Evolutionary conservation across 30 jellyfish, hydroid and myxozoan species (phyloP), one percentile per base, ranked within the genome.

Genomic region (Aurelia coerulea): DNA sequence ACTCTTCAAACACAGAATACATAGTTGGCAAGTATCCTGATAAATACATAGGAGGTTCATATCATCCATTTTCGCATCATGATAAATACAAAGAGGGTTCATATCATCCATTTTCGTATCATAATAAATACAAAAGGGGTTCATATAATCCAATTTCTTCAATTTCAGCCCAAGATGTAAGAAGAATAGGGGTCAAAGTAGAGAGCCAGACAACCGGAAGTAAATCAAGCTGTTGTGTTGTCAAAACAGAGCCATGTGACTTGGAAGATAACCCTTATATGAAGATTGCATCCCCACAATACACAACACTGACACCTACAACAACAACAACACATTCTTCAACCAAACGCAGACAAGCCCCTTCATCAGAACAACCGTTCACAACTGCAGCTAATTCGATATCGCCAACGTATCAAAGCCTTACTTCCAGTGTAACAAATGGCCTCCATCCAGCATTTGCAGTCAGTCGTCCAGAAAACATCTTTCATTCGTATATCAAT

Each of bases 171-270:
- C 56, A 46, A 6, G 56, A 46, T 9, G 12, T 9, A 46, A 68
- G 53, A 19, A 19, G 76, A 23, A 41, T 53, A 37, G 67, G 76
- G 15, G 80, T 84, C 53, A 90, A 91, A 54, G 93, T 58, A 32
- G 90, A 72, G 34, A 50, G 33, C 5, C 52, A 68, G 31, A 39
- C 19, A 60, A 49, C 80, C 31, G 84, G 23, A 32, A 31, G 37
- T 79, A 60, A 73, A 80, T 41, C 97, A 54, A 77, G 90, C 74
- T 92, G 98, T 76, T 92, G 96, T 71, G 81, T 81, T 35, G 80
- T 92, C 62, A 90, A 90, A 79, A 66, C 83, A 16, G 98, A 92
- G 50, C 91, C 91, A 39, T 68, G 86, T 19, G 81, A 84, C 13
- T 4, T 70, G 59, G 90, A 86, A 31, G 90, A 86, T 0, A 68